Evolutionary conservation across 2,113 vertebrate species (phyloP), one percentile per base, ranked within the genome.

Genomic region (Agelaius tricolor): DNA sequence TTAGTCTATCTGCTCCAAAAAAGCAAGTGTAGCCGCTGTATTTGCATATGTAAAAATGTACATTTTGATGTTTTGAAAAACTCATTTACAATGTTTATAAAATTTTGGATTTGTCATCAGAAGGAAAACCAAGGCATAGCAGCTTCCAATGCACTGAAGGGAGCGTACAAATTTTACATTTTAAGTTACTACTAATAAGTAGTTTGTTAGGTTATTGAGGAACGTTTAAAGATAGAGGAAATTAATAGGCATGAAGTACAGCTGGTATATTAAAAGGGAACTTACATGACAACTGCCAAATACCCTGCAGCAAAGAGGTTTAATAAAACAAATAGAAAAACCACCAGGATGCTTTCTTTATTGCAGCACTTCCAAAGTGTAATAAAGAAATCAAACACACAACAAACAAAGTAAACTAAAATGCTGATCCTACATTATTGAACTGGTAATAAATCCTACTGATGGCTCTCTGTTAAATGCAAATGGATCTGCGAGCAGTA

Each of bases 251-350:
- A 97, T 86, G 84, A 92, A 85, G 67, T 95, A 96, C 97, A 98
- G 96, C 96, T 98, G 95, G 93, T 81, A 80, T 97, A 83, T 97
- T 97, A 96, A 97, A 97, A 91, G 76, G 52, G 81, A 98, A 93
- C 96, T 79, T 96, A 94, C 95, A 97, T 97, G 97, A 98, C 94
- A 97, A 98, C 91, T 95, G 91, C 93, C 84, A 92, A 90, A 94
- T 97, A 96, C 94, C 97, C 95, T 86, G 79, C 74, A 97, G 97
- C 96, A 97, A 94, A 84, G 78, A 87, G 68, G 81, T 96, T 98
- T 98, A 98, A 97, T 98, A 97, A 97, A 98, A 97, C 88, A 98
- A 97, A 97, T 89, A 98, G 97, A 97, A 97, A 97, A 97, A 91
- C 3, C 94, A 96, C 96, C 95, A 95, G 97, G 95, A 96, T 97